phyloP scores from a whole-genome alignment of 2,797 vertebrate species.

The Acridotheres tristis region DNA sequence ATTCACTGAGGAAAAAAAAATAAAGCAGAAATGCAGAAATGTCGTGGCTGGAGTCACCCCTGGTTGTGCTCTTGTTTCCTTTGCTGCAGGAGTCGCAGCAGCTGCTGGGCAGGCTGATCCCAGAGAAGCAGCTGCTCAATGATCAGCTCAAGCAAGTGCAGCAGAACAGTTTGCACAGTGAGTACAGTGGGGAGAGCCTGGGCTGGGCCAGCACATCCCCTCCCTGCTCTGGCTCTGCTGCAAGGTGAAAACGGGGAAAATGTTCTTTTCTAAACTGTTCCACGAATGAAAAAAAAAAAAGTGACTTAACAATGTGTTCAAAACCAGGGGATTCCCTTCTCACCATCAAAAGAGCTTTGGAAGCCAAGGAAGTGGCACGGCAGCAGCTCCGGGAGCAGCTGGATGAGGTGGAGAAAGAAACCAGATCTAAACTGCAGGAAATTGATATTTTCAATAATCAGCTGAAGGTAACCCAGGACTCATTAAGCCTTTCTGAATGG shows the following conservation, averaged over 20 bases:
- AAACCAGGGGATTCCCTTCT: constrained; percentile 90
- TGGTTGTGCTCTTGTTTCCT: background rate
- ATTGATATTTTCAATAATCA: constrained; percentile 98
- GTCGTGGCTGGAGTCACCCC: background rate
- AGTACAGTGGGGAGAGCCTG: no score
- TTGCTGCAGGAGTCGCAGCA: constrained; percentile 91
- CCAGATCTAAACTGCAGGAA: constrained; percentile 92
- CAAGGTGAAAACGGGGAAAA: background rate
- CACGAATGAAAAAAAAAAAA: no score
- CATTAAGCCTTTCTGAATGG: background rate
- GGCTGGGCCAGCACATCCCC: background rate
- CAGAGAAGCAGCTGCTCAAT: constrained; percentile 93
- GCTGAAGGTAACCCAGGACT: constrained; percentile 85
- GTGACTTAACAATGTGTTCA: no score
- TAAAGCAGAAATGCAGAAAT: background rate
- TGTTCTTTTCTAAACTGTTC: background rate
- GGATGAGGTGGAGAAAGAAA: constrained; percentile 93
- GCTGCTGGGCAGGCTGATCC: constrained; percentile 93
- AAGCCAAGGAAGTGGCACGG: constrained; percentile 89
- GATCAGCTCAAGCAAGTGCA: constrained; percentile 97
- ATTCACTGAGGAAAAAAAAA: background rate
- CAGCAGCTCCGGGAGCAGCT: constrained; percentile 93
- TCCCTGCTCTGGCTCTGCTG: background rate
- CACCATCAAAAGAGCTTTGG: constrained; percentile 90
- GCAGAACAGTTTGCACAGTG: constrained; percentile 90